Conservation (phyloP, 2,113 vertebrate species). For the Agapornis roseicollis region DNA sequence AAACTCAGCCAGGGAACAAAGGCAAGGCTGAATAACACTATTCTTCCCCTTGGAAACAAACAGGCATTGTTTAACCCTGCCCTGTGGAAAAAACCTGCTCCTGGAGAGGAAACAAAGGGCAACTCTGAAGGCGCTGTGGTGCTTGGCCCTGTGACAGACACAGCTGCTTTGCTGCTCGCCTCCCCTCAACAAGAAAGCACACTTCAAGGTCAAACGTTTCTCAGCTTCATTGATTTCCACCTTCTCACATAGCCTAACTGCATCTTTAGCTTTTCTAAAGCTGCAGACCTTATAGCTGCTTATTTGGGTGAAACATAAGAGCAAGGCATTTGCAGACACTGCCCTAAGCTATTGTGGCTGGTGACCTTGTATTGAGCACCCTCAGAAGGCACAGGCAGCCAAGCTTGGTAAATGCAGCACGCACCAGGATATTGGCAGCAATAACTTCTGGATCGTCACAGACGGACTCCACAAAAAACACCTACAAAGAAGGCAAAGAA, state of each 20-base stretch:
- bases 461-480: slow-evolving; percentile 97
- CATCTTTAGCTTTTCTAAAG: neutral
- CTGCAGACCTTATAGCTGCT: neutral
- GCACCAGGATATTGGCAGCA: slow-evolving; percentile 95
- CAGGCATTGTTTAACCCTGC: neutral
- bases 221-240: neutral
- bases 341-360: neutral
- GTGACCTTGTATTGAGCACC: neutral
- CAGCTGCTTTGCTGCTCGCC: neutral
- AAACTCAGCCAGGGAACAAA: neutral
- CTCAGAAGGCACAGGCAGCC: neutral
- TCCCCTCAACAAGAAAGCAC: neutral
- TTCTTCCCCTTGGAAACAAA: neutral
- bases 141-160: neutral
- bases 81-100: slow-evolving; percentile 39
- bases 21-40: neutral
- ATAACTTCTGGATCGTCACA: slow-evolving; percentile 97
- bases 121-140: neutral
- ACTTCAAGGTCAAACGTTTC: slow-evolving; percentile 4
- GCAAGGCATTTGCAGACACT: neutral
- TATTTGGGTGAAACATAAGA: neutral
- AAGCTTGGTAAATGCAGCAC: neutral
- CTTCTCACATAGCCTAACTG: neutral
- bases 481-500: slow-evolving; percentile 70
- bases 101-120: slow-evolving; percentile 22